Conservation (phyloP, 2,888 invertebrate species). For the Neocrepidodera transversa region DNA sequence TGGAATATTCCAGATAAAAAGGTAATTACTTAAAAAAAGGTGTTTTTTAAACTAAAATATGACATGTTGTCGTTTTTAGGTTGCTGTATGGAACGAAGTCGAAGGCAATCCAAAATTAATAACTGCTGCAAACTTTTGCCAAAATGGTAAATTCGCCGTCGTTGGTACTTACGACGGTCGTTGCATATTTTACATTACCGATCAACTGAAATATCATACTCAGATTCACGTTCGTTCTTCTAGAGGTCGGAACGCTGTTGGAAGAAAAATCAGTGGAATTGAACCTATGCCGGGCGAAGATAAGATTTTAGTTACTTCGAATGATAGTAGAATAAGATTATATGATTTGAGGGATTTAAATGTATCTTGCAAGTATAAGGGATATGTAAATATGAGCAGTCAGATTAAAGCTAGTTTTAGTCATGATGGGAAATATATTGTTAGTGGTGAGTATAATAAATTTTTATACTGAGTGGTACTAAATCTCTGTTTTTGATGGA, state of each 20-base stretch:
- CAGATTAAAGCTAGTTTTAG: conserved; percentile 98
- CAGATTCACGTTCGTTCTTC: conserved; percentile 96
- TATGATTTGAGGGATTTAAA: conserved; percentile 96
- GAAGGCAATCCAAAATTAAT: conserved; percentile 94
- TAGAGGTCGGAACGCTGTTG: conserved; percentile 93
- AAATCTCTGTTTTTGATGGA: conserved; percentile 71
- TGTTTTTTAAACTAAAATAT: background rate
- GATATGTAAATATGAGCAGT: conserved; percentile 91
- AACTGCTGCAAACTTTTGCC: conserved; percentile 96
- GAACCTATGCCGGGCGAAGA: conserved; percentile 96
- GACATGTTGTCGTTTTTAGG: conserved; percentile 59
- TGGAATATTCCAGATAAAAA: conserved; percentile 99
- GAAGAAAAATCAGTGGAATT: conserved; percentile 95
- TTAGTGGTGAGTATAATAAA: conserved; percentile 18
- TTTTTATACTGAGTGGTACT: background rate
- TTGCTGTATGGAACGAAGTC: conserved; percentile 97
- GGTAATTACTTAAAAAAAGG: conserved; percentile 53
- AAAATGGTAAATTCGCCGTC: conserved; percentile 97
- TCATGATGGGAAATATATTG: conserved; percentile 75
- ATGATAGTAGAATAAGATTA: conserved; percentile 94
- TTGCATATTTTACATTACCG: conserved; percentile 97
- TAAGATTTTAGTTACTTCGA: conserved; percentile 95
- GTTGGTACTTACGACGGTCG: conserved; percentile 98
- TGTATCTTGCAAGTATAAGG: conserved; percentile 74
- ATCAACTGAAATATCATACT: conserved; percentile 97